These are phyloP conservation scores for Actinia equina DNA, from an alignment of 64 coral and sea anemone species.

Conservation along the genomic window DNA sequence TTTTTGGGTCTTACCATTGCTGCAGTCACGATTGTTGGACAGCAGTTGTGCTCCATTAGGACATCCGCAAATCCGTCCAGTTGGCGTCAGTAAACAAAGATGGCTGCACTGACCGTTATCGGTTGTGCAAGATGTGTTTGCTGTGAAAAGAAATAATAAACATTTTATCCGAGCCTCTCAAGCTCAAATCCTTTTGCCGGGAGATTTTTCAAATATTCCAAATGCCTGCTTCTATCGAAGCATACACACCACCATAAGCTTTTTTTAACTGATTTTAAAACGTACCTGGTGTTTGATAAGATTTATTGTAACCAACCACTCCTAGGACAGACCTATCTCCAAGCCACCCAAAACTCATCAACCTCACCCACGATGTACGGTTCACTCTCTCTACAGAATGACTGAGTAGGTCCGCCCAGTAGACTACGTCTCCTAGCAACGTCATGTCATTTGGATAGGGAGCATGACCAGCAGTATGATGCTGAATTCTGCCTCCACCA, in stretches of 20 bases:
- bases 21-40: slow-evolving; percentile 29
- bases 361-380: not conserved
- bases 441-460: not conserved
- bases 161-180: not conserved
- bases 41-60: slow-evolving; percentile 32
- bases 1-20: slow-evolving; percentile 10
- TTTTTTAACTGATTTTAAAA: not conserved
- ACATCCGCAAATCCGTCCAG: slow-evolving; percentile 29
- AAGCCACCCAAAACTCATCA: not conserved
- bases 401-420: not conserved
- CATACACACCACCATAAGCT: too few species aligned
- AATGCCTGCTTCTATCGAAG: too few species aligned
- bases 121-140: slow-evolving; percentile 14
- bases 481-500: not conserved
- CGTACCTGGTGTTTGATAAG: slow-evolving; percentile 1
- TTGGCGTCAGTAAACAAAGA: slow-evolving; percentile 24
- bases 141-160: not conserved
- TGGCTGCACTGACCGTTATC: slow-evolving; percentile 52
- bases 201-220: too few species aligned
- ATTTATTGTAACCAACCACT: not conserved
- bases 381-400: not conserved
- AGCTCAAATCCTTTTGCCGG: too few species aligned
- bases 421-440: not conserved
- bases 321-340: not conserved
- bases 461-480: not conserved